These are phyloP conservation scores for Nysson spinosus DNA, from an alignment of 2,888 invertebrate species.

Conservation along the genomic window DNA sequence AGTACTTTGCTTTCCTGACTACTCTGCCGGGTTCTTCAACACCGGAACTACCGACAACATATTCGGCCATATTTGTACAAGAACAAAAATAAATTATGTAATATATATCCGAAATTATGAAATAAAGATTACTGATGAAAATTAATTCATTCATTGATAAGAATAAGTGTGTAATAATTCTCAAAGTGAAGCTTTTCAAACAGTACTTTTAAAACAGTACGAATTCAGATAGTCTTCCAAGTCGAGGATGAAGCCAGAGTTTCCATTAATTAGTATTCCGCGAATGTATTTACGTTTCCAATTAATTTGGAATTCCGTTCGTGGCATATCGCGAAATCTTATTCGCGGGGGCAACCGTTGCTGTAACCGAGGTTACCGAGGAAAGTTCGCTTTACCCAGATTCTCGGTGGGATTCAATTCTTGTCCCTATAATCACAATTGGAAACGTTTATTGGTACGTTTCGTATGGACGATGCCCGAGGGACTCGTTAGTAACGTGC, in stretches of 20 bases:
- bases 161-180: too few species aligned
- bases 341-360: conserved; percentile 2
- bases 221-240: too few species aligned
- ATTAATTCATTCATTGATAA: too few species aligned
- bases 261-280: conserved; percentile 5
- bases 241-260: neutral
- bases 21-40: neutral
- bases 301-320: conserved; percentile 28
- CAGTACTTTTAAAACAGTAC: too few species aligned
- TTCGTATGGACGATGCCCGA: conserved; percentile 36
- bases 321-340: conserved; percentile 3
- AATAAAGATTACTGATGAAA: too few species aligned
- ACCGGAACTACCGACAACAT: neutral
- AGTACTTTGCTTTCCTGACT: conserved; percentile 31
- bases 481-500: conserved; percentile 52
- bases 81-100: too few species aligned
- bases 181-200: too few species aligned
- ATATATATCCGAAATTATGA: too few species aligned
- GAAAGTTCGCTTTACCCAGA: conserved; percentile 7
- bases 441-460: conserved; percentile 52
- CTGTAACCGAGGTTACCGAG: conserved; percentile 1
- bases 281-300: conserved; percentile 19
- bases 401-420: conserved; percentile 24
- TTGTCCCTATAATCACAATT: conserved; percentile 47
- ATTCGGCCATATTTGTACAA: too few species aligned